Conservation (phyloP, 2,888 invertebrate species). For the Orthonychiurus folsomi region DNA sequence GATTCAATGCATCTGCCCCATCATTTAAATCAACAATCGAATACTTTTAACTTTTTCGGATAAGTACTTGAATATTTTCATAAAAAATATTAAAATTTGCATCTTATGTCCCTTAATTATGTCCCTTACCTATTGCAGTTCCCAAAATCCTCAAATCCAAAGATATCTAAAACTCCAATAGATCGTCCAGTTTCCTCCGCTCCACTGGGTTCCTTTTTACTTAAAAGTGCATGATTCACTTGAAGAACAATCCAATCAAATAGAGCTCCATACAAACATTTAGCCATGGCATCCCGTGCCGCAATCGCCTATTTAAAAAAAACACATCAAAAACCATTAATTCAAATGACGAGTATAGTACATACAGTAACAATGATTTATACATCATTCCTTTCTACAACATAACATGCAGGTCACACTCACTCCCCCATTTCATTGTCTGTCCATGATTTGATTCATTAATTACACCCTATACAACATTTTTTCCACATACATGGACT, state of each 20-base stretch:
- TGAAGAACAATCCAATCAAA: conserved; percentile 98
- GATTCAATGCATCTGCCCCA: no score
- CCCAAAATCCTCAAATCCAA: conserved; percentile 86
- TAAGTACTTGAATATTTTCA: not conserved
- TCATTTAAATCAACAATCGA: no score
- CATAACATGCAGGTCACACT: no score
- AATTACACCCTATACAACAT: no score
- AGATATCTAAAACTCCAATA: conserved; percentile 90
- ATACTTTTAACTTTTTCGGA: no score
- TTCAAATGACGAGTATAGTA: conserved; percentile 4
- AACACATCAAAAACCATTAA: conserved; percentile 8
- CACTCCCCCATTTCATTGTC: no score
- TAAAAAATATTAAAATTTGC: not conserved
- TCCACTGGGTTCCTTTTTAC: conserved; percentile 69
- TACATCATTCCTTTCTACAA: no score
- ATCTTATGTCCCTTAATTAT: not conserved
- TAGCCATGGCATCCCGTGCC: conserved; percentile 90
- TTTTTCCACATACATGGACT: no score
- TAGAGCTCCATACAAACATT: conserved; percentile 88
- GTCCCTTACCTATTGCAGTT: conserved; percentile 54
- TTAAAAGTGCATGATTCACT: conserved; percentile 85
- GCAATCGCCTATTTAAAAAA: conserved; percentile 61
- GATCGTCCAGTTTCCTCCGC: conserved; percentile 81
- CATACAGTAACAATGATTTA: no score
- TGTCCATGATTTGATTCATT: no score